phyloP scores from a whole-genome alignment of 2,113 vertebrate genomes.

The Dendrocopos noguchii region DNA sequence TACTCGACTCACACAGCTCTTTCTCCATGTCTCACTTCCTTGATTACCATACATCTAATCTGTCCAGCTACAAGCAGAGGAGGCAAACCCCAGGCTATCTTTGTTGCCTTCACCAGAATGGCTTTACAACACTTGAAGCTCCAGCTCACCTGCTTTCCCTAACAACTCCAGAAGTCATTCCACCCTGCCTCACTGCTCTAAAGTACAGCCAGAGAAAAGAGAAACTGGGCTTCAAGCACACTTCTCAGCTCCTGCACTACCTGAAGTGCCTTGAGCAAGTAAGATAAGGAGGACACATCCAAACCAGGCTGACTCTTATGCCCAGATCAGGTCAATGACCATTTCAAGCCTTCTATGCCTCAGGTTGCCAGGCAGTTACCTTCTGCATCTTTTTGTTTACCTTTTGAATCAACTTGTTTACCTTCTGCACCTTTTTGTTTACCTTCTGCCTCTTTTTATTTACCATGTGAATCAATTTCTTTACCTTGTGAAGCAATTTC shows the following conservation, averaged over 20 bases:
- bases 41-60: background rate
- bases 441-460: no score
- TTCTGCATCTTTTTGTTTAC: no score
- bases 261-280: background rate
- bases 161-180: background rate
- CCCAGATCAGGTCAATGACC: background rate
- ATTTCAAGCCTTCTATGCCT: rapidly evolving
- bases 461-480: no score
- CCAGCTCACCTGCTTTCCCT: background rate
- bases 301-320: rapidly evolving
- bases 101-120: background rate
- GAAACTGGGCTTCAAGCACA: background rate
- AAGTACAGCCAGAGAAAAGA: background rate
- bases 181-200: background rate
- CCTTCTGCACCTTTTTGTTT: no score
- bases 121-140: background rate
- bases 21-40: background rate
- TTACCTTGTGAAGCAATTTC: no score
- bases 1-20: background rate
- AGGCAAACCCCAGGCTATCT: background rate
- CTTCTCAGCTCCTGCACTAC: background rate
- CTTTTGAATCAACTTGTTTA: no score
- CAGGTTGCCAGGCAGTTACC: background rate
- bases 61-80: background rate
- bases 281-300: background rate